These are phyloP conservation scores for Scelioninae gen. 1 DNA, from an alignment of 2,888 invertebrate genomes.

Conservation along the genomic window DNA sequence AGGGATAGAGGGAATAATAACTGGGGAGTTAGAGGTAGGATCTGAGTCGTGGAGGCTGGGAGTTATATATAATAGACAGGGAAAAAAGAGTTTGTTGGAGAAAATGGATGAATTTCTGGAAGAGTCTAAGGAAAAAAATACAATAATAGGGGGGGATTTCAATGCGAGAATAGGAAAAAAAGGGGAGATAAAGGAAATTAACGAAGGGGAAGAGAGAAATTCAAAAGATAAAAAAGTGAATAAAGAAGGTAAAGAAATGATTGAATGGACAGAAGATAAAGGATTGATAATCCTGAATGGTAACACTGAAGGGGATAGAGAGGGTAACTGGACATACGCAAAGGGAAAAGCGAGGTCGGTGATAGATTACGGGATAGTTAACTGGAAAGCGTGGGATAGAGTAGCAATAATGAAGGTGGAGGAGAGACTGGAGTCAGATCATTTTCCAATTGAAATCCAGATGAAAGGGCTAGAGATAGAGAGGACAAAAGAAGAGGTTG, in stretches of 20 bases:
- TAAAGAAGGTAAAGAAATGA: constrained; percentile 5
- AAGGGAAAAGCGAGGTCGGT: background rate
- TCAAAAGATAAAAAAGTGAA: background rate
- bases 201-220: background rate
- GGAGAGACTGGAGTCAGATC: constrained; percentile 3
- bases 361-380: constrained; percentile 6
- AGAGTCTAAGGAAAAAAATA: too few species aligned
- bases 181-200: background rate
- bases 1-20: background rate
- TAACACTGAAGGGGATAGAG: background rate
- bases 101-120: too few species aligned
- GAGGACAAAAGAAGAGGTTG: background rate
- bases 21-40: too few species aligned
- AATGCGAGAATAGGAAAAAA: constrained; percentile 10
- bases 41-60: background rate
- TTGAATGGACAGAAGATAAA: background rate
- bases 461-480: background rate
- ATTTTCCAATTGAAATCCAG: background rate
- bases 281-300: constrained; percentile 1
- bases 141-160: constrained; percentile 2
- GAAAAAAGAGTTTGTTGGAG: background rate
- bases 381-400: background rate
- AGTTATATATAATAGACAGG: background rate
- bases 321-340: constrained; percentile 11
- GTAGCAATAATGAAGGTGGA: background rate